phyloP scores from a whole-genome alignment of 2,888 invertebrate genomes.

The Nomada fucata region DNA sequence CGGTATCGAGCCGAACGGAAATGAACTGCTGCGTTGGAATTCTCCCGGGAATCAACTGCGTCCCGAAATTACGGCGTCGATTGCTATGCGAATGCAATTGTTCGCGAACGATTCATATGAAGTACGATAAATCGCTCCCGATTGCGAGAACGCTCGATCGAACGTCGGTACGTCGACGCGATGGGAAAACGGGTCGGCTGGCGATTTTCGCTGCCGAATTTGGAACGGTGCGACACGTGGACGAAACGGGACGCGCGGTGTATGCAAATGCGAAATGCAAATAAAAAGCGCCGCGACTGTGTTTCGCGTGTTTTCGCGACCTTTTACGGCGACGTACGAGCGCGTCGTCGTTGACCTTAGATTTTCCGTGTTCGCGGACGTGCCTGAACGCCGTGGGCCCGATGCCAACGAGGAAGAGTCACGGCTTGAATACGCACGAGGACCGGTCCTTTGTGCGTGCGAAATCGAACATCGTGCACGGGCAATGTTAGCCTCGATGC shows the following conservation, averaged over 20 bases:
- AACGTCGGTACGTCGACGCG: background rate
- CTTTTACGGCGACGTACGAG: slow-evolving; percentile 16
- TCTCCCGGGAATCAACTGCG: too few relatives aligned
- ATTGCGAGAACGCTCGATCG: background rate
- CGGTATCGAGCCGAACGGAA: too few relatives aligned
- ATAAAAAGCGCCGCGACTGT: background rate
- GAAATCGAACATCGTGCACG: slow-evolving; percentile 40
- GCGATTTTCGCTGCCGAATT: background rate
- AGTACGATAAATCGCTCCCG: too few relatives aligned
- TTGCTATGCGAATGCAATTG: too few relatives aligned
- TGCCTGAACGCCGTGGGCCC: slow-evolving; percentile 69
- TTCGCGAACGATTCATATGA: too few relatives aligned
- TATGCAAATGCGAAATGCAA: slow-evolving; percentile 1
- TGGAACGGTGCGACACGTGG: background rate
- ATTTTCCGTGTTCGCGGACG: slow-evolving; percentile 61
- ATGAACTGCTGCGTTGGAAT: too few relatives aligned
- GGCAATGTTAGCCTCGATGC: slow-evolving; percentile 40
- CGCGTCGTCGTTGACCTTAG: slow-evolving; percentile 51
- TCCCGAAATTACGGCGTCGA: too few relatives aligned
- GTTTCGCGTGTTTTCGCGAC: slow-evolving; percentile 21
- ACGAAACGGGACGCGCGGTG: background rate
- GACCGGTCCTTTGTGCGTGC: slow-evolving; percentile 60
- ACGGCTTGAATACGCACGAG: slow-evolving; percentile 69
- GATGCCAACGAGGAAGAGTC: slow-evolving; percentile 73
- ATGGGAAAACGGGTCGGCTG: background rate